Evolutionary conservation across 2,113 vertebrate species (phyloP), one percentile per base, ranked within the genome.

Genomic region (Elaphurus davidianus): DNA sequence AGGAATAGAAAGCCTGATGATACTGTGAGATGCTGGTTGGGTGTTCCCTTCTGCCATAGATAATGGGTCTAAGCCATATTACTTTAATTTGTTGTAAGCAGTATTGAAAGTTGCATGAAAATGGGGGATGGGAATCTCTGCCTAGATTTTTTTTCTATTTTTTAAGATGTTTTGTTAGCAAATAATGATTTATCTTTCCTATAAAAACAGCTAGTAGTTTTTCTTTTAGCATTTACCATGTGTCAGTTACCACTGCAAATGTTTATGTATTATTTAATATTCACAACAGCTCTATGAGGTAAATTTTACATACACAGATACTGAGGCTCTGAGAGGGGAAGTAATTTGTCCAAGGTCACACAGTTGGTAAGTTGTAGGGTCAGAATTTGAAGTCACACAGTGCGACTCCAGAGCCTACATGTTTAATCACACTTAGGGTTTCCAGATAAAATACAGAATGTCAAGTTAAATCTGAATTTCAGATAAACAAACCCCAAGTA

Each of bases 401-500:
- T 60, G 27, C 33, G n/a, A 89, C 33, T 96, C 50, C 47, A 93
- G 81, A 88, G 83, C 23, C 28, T 79, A 43, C 43, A 28, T 33
- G 43, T 85, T 92, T 87, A 79, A 79, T 45, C 36, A 87, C 52
- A n/a, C 57, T 92, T 81, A 57, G 25, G 4, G 47, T 62, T 89
- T 23, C 45, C 36, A 83, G 43, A 52, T 52, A 90, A 95, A 95
- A 54, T 85, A 88, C 6, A 82, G 43, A 36, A 84, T 27, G 52
- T 23, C 33, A 25, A 64, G 54, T 78, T 62, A 60, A 64, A 78
- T 60, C 45, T 92, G 47, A 97, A 74, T 91, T 94, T 93, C 90
- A 82, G 86, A 95, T 83, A 97, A 91, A 91, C 50, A 94, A 84
- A 83, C 50, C 13, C 40, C 64, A 96, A 96, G 90, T 81, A 94